phyloP scores from a whole-genome alignment of 2,113 vertebrate genomes.

The Xyrauchen texanus region DNA sequence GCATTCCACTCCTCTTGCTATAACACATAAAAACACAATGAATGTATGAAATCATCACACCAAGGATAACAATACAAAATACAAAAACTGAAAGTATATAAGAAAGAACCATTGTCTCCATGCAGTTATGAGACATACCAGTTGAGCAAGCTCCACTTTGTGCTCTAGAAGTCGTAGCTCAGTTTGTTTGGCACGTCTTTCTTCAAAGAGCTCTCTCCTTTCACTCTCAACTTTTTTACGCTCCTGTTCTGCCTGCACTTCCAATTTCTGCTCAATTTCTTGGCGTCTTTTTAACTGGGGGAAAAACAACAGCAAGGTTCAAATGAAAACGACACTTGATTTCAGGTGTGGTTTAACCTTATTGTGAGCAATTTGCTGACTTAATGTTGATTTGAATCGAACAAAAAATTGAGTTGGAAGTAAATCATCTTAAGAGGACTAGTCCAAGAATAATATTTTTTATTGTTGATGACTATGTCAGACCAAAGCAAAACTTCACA shows the following conservation, averaged over 20 bases:
- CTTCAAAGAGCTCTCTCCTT: conserved; percentile 94
- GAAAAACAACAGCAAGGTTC: not conserved
- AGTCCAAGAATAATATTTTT: no score
- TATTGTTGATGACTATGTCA: not conserved
- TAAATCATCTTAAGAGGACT: no score
- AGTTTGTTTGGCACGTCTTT: conserved; percentile 95
- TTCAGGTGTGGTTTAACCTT: not conserved
- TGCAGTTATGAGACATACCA: conserved; percentile 76
- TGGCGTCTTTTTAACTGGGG: conserved; percentile 90
- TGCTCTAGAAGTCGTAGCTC: conserved; percentile 95
- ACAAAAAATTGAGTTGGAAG: not conserved
- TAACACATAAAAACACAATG: conserved; percentile 16
- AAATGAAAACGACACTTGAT: not conserved
- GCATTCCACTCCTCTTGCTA: conserved; percentile 99
- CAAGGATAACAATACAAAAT: not conserved
- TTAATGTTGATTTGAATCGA: not conserved
- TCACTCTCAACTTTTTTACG: conserved; percentile 94
- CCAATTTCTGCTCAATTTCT: conserved; percentile 98
- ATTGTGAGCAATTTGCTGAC: not conserved
- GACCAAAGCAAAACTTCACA: not conserved
- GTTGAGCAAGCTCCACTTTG: conserved; percentile 96
- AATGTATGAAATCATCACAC: not conserved
- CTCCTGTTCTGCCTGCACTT: conserved; percentile 95
- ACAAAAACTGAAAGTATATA: not conserved
- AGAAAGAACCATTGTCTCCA: not conserved